These are phyloP conservation scores for Dryadula phaetusa DNA, from an alignment of 2,888 invertebrate genomes.

Conservation along the genomic window DNA sequence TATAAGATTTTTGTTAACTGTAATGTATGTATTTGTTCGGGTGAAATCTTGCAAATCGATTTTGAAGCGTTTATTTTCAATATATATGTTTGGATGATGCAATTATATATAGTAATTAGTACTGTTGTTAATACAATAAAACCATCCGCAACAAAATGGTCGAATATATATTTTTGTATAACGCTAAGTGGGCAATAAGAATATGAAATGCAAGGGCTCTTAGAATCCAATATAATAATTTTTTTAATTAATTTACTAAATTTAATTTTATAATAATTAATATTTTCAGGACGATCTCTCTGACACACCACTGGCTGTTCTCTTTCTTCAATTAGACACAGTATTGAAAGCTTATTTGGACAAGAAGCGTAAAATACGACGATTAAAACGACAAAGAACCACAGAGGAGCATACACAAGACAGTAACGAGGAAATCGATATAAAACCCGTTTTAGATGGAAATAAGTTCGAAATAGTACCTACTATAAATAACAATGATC, in stretches of 20 bases:
- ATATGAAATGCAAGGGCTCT: too few species aligned
- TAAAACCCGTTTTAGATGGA: constrained; percentile 59
- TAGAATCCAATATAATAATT: not conserved
- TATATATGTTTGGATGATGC: too few species aligned
- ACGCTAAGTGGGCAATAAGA: too few species aligned
- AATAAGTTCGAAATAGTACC: constrained; percentile 64
- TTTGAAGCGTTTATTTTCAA: too few species aligned
- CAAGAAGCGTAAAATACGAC: constrained; percentile 65
- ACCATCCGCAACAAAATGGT: too few species aligned
- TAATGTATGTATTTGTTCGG: too few species aligned
- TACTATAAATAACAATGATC: constrained; percentile 57
- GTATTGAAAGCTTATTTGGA: constrained; percentile 70
- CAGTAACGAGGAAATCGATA: constrained; percentile 56
- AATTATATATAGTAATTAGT: too few species aligned
- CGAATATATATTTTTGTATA: too few species aligned
- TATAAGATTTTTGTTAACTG: too few species aligned
- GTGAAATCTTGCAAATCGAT: too few species aligned
- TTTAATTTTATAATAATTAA: constrained; percentile 11
- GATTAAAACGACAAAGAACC: constrained; percentile 71
- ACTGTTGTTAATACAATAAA: not conserved
- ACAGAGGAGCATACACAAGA: constrained; percentile 57
- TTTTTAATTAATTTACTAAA: not conserved
- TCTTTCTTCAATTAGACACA: constrained; percentile 75
- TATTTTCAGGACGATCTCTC: constrained; percentile 71
- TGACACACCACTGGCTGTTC: constrained; percentile 74